These are phyloP conservation scores for Progne subis DNA, from an alignment of 2,113 vertebrate species.

Conservation along the genomic window DNA sequence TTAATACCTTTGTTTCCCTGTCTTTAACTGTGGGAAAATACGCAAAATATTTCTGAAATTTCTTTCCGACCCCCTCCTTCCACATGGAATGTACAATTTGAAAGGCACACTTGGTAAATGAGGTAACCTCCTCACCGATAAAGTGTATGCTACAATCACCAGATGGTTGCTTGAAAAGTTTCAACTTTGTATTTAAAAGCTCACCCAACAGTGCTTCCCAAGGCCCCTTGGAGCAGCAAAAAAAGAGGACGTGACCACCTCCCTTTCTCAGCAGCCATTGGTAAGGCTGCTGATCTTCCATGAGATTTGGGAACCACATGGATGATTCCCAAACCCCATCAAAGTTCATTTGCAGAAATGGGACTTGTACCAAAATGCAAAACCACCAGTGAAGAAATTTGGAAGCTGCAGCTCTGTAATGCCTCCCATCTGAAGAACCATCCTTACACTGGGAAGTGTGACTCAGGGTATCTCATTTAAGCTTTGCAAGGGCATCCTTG, in stretches of 20 bases:
- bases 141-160: rapidly evolving
- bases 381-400: not conserved
- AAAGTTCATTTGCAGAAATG: not conserved
- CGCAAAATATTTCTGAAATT: not conserved
- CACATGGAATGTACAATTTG: rapidly evolving
- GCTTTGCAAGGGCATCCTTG: not conserved
- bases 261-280: not conserved
- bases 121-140: not conserved
- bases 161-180: not conserved
- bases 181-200: not conserved
- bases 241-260: not conserved
- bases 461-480: not conserved
- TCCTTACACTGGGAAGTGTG: not conserved
- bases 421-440: not conserved
- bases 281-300: not conserved
- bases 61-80: not conserved
- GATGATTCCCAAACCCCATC: not conserved
- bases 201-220: not conserved
- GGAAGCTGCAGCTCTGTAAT: rapidly evolving
- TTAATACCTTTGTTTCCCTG: not conserved
- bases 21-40: not conserved
- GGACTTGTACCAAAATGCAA: not conserved
- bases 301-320: not conserved
- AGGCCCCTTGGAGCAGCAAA: not conserved
- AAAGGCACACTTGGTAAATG: not conserved